These are phyloP conservation scores for Phrynocephalus forsythii DNA, from an alignment of 2,797 vertebrate species.

Conservation along the genomic window DNA sequence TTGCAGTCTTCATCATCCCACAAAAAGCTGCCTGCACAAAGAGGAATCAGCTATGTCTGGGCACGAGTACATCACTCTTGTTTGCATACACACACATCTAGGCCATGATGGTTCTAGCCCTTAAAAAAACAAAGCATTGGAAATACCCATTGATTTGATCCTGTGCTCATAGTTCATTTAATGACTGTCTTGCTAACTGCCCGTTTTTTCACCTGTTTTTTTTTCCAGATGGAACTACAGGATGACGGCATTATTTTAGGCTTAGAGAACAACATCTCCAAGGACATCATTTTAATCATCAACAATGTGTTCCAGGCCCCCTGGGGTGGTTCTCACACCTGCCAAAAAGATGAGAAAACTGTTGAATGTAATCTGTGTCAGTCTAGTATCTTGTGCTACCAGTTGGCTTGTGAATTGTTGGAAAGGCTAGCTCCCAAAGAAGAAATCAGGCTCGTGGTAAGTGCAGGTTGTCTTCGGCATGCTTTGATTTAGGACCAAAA, in stretches of 20 bases:
- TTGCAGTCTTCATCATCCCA: too few species aligned
- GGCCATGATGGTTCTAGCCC: not conserved
- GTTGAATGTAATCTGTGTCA: slow-evolving; percentile 95
- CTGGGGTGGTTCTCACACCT: slow-evolving; percentile 97
- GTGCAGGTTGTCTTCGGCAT: slow-evolving; percentile 28
- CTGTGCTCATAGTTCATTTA: not conserved
- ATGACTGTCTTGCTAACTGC: not conserved
- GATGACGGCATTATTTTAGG: slow-evolving; percentile 96
- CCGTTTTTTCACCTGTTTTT: slow-evolving; percentile 32
- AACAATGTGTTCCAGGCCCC: slow-evolving; percentile 99
- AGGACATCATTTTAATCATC: slow-evolving; percentile 96
- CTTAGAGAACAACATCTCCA: slow-evolving; percentile 93
- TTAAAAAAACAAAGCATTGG: not conserved
- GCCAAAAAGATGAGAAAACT: slow-evolving; percentile 96
- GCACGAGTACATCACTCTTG: not conserved
- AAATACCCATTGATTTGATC: not conserved
- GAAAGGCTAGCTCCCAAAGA: slow-evolving; percentile 94
- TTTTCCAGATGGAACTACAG: slow-evolving; percentile 96
- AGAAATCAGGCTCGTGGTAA: slow-evolving; percentile 96
- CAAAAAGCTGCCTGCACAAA: not conserved
- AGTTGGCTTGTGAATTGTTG: slow-evolving; percentile 95
- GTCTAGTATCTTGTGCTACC: slow-evolving; percentile 98
- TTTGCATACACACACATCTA: not conserved
- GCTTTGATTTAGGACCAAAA: not conserved
- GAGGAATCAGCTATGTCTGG: not conserved